A percentile compares a stretch with the other conserved stretches of the same genome.
Conservation (phyloP, 2,888 invertebrate species). For the Argyra leucocephala region DNA sequence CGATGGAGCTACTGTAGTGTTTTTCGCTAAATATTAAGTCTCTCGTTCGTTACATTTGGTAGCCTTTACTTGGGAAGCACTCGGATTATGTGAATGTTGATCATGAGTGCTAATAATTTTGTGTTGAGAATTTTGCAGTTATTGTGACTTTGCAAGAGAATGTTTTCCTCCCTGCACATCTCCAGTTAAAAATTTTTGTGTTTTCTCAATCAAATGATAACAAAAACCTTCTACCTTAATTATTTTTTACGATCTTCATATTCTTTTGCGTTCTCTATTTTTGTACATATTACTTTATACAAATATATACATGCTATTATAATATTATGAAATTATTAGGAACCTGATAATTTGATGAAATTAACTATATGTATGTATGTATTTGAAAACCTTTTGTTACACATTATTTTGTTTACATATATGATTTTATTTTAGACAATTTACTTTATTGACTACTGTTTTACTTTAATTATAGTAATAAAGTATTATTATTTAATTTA, state of each 20-base stretch:
- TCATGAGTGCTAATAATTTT: neutral
- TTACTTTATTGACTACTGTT: too few species aligned
- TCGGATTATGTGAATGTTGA: conserved; percentile 7
- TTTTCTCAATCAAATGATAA: conserved; percentile 1
- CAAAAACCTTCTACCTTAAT: conserved; percentile 1
- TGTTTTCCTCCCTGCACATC: conserved; percentile 8
- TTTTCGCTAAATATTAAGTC: neutral
- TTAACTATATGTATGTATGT: too few species aligned
- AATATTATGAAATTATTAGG: too few species aligned
- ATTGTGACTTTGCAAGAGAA: neutral
- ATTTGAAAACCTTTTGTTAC: too few species aligned
- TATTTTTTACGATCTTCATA: conserved; percentile 9
- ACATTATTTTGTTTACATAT: too few species aligned
- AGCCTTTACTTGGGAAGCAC: neutral
- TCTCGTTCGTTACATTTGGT: neutral
- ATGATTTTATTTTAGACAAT: too few species aligned
- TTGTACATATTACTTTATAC: too few species aligned
- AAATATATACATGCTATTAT: too few species aligned
- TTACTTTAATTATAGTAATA: too few species aligned
- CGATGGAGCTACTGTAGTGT: neutral
- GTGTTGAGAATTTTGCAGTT: neutral
- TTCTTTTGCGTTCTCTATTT: neutral
- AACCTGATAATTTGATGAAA: too few species aligned
- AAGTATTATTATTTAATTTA: too few species aligned
- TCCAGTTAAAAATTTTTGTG: neutral